A percentile compares a stretch with the other conserved stretches of the same genome.
Evolutionary conservation across 2,888 invertebrate genomes (phyloP).

Genomic region (Abscondita cerata): DNA sequence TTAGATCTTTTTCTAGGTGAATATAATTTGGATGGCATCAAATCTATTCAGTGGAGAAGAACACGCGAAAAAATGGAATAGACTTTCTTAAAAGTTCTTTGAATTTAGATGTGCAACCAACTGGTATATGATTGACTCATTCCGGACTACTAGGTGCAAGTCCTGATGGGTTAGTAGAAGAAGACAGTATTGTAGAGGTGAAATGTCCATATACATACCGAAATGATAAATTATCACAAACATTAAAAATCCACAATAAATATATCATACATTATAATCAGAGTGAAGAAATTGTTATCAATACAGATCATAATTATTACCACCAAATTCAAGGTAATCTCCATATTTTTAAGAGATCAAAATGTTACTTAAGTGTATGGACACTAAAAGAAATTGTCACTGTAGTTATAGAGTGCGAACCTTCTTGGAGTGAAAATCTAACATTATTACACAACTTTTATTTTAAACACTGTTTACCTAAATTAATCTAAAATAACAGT

Average conservation of each 20-base stretch:
- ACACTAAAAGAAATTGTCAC: not conserved
- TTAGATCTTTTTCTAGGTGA: not conserved
- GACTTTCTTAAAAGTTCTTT: not conserved
- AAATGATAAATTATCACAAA: constrained; percentile 1
- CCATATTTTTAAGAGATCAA: constrained; percentile 3
- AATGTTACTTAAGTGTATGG: too few species aligned
- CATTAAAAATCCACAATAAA: not conserved
- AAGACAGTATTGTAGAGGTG: not conserved
- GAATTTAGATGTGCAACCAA: constrained; percentile 1
- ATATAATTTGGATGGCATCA: constrained; percentile 9
- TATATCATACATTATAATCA: not conserved
- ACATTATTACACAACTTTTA: constrained; percentile 1
- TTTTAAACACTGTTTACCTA: not conserved
- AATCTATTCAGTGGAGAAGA: constrained; percentile 13
- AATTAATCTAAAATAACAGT: too few species aligned
- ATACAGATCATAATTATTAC: not conserved
- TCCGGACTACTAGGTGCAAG: constrained; percentile 3
- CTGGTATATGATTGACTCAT: constrained; percentile 2
- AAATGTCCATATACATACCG: not conserved
- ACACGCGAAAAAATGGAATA: constrained; percentile 8
- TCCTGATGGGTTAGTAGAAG: constrained; percentile 3
- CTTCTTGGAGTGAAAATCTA: not conserved
- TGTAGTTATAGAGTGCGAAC: not conserved
- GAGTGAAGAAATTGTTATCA: constrained; percentile 1
- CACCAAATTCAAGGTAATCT: constrained; percentile 1